phyloP scores from a whole-genome alignment of 2,113 vertebrate genomes.

The Xenopus laevis region DNA sequence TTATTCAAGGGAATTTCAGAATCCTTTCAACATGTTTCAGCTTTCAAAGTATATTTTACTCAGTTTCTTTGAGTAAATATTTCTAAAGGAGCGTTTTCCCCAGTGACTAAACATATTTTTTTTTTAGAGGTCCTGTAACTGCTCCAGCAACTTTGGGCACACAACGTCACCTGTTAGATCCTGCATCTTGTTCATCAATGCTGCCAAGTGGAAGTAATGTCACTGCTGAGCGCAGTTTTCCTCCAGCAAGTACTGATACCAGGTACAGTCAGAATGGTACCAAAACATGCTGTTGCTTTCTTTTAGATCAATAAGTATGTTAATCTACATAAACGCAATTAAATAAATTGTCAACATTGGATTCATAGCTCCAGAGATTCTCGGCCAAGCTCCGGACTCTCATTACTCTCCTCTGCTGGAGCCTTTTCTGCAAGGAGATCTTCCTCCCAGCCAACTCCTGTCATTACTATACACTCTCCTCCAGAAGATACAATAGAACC shows the following conservation, averaged over 20 bases:
- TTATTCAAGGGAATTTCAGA: too few relatives aligned
- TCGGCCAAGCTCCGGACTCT: constrained; percentile 14
- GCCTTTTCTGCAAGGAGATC: constrained; percentile 10
- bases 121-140: constrained; percentile 57
- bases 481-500: constrained; percentile 36
- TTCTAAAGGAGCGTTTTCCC: too few relatives aligned
- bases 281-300: too few relatives aligned
- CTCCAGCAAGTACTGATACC: constrained; percentile 38
- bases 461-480: fast-evolving
- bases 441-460: fast-evolving
- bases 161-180: constrained; percentile 26
- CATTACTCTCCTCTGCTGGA: constrained; percentile 50
- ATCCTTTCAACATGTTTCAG: too few relatives aligned
- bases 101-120: too few relatives aligned
- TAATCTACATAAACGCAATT: too few relatives aligned
- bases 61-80: too few relatives aligned
- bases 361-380: constrained; percentile 55
- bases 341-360: too few relatives aligned
- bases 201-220: background rate
- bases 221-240: constrained; percentile 20
- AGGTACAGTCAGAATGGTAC: constrained; percentile 54
- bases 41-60: too few relatives aligned
- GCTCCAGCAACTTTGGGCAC: constrained; percentile 24
- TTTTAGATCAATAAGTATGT: too few relatives aligned
- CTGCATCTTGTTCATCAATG: background rate